Evolutionary conservation across 64 coral and sea anemone genomes (phyloP).

Genomic region (Platygyra sinensis): DNA sequence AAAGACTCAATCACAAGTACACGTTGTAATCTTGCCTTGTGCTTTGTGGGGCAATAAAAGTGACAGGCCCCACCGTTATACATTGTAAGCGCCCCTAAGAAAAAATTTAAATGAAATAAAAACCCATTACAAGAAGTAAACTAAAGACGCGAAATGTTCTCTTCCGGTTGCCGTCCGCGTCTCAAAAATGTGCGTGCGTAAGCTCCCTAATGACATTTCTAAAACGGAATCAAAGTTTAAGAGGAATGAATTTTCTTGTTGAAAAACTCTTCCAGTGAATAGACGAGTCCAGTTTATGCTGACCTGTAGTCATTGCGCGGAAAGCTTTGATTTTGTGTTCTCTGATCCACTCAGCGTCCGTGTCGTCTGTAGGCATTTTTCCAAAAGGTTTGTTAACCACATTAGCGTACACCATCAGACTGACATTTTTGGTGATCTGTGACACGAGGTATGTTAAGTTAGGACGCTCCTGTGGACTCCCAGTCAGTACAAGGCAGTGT

Average conservation of each 20-base stretch:
- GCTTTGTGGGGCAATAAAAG: no score
- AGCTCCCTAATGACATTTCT: no score
- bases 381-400: constrained; percentile 48
- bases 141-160: no score
- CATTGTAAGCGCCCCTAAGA: no score
- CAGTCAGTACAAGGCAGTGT: constrained; percentile 78
- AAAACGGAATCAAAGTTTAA: no score
- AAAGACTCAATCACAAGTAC: not conserved
- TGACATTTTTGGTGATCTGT: constrained; percentile 84
- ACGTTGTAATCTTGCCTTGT: no score
- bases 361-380: constrained; percentile 30
- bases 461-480: constrained; percentile 43
- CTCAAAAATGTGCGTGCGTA: no score
- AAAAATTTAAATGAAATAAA: no score
- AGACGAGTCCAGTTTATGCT: not conserved
- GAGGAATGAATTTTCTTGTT: no score
- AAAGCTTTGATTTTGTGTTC: constrained; percentile 85
- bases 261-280: not conserved
- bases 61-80: no score
- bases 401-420: constrained; percentile 81
- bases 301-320: constrained; percentile 73
- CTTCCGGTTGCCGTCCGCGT: no score
- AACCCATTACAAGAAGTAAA: no score
- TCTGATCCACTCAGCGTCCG: constrained; percentile 70
- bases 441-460: constrained; percentile 70